Evolutionary conservation across 2,888 invertebrate species (phyloP).

Genomic region (Limnephilus lunatus): DNA sequence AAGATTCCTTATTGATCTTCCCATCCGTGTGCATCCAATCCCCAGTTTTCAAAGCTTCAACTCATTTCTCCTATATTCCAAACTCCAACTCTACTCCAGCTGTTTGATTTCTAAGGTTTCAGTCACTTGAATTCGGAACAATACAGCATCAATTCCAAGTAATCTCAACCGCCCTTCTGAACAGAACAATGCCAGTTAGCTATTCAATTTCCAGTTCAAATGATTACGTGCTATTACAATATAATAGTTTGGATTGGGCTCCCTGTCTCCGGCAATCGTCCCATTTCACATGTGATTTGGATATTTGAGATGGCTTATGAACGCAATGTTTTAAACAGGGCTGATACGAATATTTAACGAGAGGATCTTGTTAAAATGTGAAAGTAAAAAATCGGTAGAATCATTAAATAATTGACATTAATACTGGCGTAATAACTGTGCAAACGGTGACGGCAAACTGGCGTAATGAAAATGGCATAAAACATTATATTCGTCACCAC

Average conservation of each 20-base stretch:
- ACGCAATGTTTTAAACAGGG: background rate
- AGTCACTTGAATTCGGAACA: slow-evolving; percentile 25
- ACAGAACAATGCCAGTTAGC: background rate
- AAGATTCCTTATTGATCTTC: background rate
- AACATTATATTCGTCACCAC: background rate
- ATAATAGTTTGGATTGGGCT: background rate
- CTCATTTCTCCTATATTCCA: slow-evolving; percentile 5
- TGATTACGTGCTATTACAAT: background rate
- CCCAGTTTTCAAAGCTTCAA: background rate
- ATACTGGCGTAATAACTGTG: background rate
- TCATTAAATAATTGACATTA: background rate
- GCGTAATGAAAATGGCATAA: background rate
- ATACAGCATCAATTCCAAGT: slow-evolving; percentile 23
- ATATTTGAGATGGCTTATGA: background rate
- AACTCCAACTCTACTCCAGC: background rate
- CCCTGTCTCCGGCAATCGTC: background rate
- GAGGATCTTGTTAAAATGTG: background rate
- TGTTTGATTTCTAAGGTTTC: slow-evolving; percentile 23
- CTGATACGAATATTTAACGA: background rate
- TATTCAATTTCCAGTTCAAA: slow-evolving; percentile 25
- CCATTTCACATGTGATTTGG: background rate
- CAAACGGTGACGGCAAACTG: background rate
- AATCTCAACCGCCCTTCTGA: background rate
- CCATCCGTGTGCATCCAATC: background rate
- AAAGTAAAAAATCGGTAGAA: background rate